Base-by-base conservation (phyloP, 2,888 invertebrate species). In the Agapostemon virescens region DNA sequence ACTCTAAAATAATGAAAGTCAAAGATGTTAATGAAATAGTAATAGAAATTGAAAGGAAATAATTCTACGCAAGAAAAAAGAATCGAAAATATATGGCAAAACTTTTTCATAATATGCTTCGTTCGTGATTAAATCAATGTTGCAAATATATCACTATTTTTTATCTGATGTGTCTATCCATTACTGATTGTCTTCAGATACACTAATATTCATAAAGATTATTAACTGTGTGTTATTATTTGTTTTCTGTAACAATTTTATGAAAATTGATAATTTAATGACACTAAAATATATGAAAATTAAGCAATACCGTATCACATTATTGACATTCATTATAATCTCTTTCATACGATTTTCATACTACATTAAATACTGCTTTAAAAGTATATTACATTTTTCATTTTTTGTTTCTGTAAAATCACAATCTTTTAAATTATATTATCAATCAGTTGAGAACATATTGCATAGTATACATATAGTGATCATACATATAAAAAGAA, bases 101-200 rank as follows among this genome's bases (percentile, higher is more conserved):
- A 61, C 0, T 61, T 36, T 26, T 58, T 58, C 9, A 30, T 30
- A 58, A 7, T 23, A 20, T 52, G 52, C 52, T 52, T 52, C 23
- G 23, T 52, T 23, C 23, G 23, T 23, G 13, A 52, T 23, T 13
- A 52, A 52, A 52, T 52, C 13, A 52, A 52, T 52, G 13, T 52
- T 52, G 52, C 52, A 52, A 52, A 23, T 23, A 49, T 45, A 45
- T 52, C 49, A n/a, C 52, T 52, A 52, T 49, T n/a, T 45, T 20
- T 45, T n/a, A 45, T 20, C 45, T 52, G 23, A n/a, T n/a, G 49
- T 13, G 26, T 26, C 11, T 55, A 26, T 55, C 15, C 17, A 30
- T 30, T 30, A 58, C 26, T 26, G 55, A 26, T 6, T 55, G 17
- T 58, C 1, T 26, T 26, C 6, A 58, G 6, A 23, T 13, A 26